These are phyloP conservation scores for Leptodactylus fallax DNA, from an alignment of 2,797 vertebrate genomes.

Conservation along the genomic window DNA sequence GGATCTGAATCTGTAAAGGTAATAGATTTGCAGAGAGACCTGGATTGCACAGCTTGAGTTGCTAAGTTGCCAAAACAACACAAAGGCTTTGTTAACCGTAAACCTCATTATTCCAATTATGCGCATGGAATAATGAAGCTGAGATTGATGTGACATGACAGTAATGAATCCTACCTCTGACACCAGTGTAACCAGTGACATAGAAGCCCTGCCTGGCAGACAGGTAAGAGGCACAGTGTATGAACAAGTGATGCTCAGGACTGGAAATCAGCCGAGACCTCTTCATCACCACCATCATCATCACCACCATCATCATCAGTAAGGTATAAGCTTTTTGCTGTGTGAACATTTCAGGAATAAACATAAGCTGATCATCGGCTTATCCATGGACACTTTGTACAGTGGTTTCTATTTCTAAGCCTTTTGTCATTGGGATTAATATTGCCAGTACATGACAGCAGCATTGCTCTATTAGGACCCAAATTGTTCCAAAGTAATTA, in stretches of 20 bases:
- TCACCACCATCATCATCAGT: constrained; percentile 10
- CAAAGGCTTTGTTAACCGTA: constrained; percentile 72
- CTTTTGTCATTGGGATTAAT: constrained; percentile 5
- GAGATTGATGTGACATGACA: constrained; percentile 65
- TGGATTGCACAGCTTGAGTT: constrained; percentile 28
- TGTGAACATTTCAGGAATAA: constrained; percentile 31
- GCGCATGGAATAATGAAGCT: constrained; percentile 69
- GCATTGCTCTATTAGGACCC: background rate
- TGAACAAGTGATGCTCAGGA: constrained; percentile 14
- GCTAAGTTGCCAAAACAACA: constrained; percentile 63
- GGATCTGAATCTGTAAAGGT: constrained; percentile 14
- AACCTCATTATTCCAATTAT: constrained; percentile 76
- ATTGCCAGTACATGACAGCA: background rate
- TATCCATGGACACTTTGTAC: constrained; percentile 28
- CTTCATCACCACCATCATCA: constrained; percentile 15
- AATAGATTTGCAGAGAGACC: constrained; percentile 11
- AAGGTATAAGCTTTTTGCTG: constrained; percentile 6
- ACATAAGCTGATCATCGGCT: constrained; percentile 39
- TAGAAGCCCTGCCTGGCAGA: constrained; percentile 13
- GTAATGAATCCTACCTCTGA: constrained; percentile 59
- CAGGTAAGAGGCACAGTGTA: background rate
- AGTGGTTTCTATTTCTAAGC: constrained; percentile 34
- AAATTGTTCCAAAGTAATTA: background rate
- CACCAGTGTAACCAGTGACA: constrained; percentile 58
- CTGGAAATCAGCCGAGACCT: constrained; percentile 28